Evolutionary conservation across 2,113 vertebrate genomes (phyloP).

Genomic region (Cyprinodon tularosa): DNA sequence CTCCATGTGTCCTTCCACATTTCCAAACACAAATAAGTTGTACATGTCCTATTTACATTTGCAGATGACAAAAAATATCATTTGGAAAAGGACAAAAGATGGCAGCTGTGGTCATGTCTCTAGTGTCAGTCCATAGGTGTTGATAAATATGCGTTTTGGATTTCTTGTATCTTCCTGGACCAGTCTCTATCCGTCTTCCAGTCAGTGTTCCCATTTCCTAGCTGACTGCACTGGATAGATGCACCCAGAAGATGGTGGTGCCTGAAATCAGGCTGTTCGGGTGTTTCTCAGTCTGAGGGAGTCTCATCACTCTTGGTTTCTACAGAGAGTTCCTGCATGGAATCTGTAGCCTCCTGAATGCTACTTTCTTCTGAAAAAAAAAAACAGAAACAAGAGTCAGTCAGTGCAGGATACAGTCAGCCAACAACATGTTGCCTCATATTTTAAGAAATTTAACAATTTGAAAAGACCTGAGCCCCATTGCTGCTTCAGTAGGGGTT

Average conservation of each 20-base stretch:
- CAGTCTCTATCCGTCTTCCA: conserved; percentile 5
- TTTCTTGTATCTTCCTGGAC: conserved; percentile 2
- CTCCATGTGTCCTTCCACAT: conserved; percentile 9
- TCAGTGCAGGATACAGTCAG: neutral
- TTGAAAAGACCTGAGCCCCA: no score
- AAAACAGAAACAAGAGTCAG: neutral
- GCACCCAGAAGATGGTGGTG: neutral
- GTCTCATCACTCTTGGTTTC: conserved; percentile 34
- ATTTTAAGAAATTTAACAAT: no score
- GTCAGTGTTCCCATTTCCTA: conserved; percentile 2
- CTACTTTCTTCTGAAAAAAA: conserved; percentile 52
- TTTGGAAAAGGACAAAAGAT: conserved; percentile 22
- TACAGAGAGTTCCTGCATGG: conserved; percentile 70
- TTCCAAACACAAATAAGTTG: conserved; percentile 20
- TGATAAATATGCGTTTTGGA: conserved; percentile 33
- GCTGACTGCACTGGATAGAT: conserved; percentile 4
- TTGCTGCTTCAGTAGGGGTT: no score
- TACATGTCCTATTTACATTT: conserved; percentile 28
- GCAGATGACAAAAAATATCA: conserved; percentile 6
- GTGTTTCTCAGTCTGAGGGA: conserved; percentile 49
- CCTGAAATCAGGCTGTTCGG: neutral
- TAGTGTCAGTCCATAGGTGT: conserved; percentile 16
- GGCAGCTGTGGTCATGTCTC: conserved; percentile 17
- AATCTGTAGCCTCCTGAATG: conserved; percentile 53
- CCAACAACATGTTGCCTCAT: no score